phyloP scores from a whole-genome alignment of 2,113 vertebrate genomes.

The Mobula birostris region DNA sequence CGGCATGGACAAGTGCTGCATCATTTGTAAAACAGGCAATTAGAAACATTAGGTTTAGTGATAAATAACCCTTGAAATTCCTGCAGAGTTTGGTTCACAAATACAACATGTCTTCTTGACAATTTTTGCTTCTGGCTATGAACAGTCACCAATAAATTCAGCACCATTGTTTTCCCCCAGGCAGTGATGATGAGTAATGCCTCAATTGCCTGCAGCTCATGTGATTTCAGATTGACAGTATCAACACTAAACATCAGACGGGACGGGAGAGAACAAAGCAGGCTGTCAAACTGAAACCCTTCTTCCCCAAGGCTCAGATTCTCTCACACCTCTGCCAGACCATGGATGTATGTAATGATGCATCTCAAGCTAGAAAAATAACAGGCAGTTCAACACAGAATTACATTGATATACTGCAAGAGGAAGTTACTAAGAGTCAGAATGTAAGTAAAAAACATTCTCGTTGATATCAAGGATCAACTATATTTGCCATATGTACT shows the following conservation, averaged over 20 bases:
- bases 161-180: background rate
- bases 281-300: conserved; percentile 28
- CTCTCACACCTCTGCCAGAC: conserved; percentile 40
- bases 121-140: background rate
- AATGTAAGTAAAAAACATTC: conserved; percentile 45
- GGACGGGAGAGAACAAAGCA: background rate
- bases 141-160: background rate
- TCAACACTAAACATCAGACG: background rate
- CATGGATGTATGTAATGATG: conserved; percentile 47
- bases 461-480: no score
- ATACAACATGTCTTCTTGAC: background rate
- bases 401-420: conserved; percentile 56
- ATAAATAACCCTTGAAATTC: background rate
- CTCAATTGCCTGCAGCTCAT: background rate
- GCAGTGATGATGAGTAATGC: background rate
- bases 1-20: background rate
- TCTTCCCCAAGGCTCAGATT: conserved; percentile 35
- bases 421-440: conserved; percentile 49
- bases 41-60: background rate
- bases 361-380: conserved; percentile 42
- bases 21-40: background rate
- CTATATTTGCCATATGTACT: no score
- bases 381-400: conserved; percentile 46
- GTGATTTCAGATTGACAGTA: background rate
- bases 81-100: background rate